Evolutionary conservation across 2,888 invertebrate genomes (phyloP).

Genomic region (Marasmarcha lunaedactyla): DNA sequence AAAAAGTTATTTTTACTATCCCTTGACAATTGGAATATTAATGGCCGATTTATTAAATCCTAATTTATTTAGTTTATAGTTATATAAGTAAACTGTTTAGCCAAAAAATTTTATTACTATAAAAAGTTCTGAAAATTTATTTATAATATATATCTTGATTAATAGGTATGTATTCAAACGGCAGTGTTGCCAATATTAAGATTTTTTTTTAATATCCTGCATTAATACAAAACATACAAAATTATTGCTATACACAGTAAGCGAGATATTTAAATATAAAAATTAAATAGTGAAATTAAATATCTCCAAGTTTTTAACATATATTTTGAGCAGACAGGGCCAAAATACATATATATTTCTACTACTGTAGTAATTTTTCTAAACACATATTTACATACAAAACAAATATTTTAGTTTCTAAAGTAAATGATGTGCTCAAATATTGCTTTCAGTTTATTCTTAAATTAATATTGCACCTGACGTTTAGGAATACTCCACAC

Average conservation of each 20-base stretch:
- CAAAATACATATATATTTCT: too few species aligned
- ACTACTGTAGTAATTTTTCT: too few species aligned
- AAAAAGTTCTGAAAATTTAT: slow-evolving; percentile 1
- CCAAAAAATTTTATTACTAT: neutral
- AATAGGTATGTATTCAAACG: too few species aligned
- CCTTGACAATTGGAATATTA: neutral
- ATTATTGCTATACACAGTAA: neutral
- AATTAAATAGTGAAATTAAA: neutral
- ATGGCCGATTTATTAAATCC: slow-evolving; percentile 26
- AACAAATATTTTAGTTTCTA: slow-evolving; percentile 5
- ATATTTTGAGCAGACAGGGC: neutral
- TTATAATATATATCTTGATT: too few species aligned
- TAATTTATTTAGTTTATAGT: neutral
- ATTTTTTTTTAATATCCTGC: slow-evolving; percentile 1
- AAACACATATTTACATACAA: slow-evolving; percentile 9
- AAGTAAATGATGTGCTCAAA: slow-evolving; percentile 45
- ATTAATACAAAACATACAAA: slow-evolving; percentile 6
- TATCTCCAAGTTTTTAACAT: neutral
- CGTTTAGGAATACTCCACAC: neutral
- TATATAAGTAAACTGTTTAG: neutral
- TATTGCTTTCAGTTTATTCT: slow-evolving; percentile 51
- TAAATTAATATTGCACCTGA: slow-evolving; percentile 59
- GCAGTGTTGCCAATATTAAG: slow-evolving; percentile 1
- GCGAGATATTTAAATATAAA: neutral
- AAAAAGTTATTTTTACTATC: slow-evolving; percentile 43